Evolutionary conservation across 2,113 vertebrate species (phyloP).

Genomic region (Laticauda colubrina): DNA sequence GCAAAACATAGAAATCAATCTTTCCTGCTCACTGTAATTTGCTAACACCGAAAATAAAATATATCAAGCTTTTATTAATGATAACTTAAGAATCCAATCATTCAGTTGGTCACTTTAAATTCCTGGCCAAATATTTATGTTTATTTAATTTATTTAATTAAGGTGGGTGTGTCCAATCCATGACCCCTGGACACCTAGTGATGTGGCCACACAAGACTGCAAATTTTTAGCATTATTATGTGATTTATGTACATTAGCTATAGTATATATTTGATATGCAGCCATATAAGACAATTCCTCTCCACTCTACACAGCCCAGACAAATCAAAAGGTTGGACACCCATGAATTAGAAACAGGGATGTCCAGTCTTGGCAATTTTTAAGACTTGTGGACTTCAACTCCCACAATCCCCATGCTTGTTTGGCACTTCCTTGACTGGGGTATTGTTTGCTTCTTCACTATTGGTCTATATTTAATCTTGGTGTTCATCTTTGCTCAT

Average conservation of each 20-base stretch:
- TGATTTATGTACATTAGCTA: not conserved
- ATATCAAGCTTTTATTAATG: slow-evolving; percentile 17
- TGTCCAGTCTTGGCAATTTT: not conserved
- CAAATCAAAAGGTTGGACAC: not conserved
- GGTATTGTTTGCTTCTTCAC: not conserved
- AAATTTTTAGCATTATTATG: not conserved
- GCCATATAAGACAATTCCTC: not conserved
- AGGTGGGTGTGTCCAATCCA: not conserved
- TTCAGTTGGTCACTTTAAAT: not conserved
- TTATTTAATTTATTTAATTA: not conserved
- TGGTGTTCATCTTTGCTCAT: not conserved
- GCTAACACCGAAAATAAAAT: not conserved
- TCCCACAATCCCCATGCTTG: not conserved
- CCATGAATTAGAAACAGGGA: not conserved
- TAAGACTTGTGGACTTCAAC: not conserved
- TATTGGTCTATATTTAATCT: not conserved
- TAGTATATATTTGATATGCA: not conserved
- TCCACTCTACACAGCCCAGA: not conserved
- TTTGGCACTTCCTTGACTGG: not conserved
- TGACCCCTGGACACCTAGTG: not conserved
- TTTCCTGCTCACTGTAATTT: not conserved
- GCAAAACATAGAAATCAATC: not conserved
- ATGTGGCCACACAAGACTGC: not conserved
- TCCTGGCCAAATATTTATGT: not conserved
- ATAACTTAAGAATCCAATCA: not conserved